phyloP scores from a whole-genome alignment of 92 coral and sea anemone genomes.

The Pocillopora grandis region DNA sequence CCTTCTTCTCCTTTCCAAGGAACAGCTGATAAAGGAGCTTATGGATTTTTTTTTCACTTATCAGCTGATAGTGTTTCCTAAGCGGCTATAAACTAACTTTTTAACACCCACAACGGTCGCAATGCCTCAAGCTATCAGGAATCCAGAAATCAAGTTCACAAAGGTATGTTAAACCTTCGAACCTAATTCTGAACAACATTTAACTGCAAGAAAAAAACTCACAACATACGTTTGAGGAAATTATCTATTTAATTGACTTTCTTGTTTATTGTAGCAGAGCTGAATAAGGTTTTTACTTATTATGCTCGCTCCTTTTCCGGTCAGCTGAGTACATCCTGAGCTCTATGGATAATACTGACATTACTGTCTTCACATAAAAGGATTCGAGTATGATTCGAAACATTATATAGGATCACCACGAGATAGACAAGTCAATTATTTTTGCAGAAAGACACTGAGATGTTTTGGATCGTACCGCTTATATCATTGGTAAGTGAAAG shows the following conservation, averaged over 20 bases:
- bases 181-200: not conserved
- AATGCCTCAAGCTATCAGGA: slow-evolving; percentile 43
- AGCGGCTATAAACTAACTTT: no score
- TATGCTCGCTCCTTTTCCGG: not conserved
- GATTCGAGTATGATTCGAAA: not conserved
- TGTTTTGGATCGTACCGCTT: not conserved
- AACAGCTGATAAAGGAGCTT: no score
- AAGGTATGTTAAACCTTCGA: slow-evolving; percentile 40
- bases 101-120: no score
- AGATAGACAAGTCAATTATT: not conserved
- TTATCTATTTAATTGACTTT: no score
- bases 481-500: not conserved
- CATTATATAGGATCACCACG: no score
- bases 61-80: no score
- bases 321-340: not conserved
- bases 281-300: not conserved
- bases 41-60: no score
- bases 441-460: no score
- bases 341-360: not conserved
- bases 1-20: no score
- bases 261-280: not conserved
- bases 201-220: not conserved
- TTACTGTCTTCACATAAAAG: not conserved
- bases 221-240: not conserved
- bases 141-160: slow-evolving; percentile 63